Evolutionary conservation across 2,113 vertebrate species (phyloP).

Genomic region (Lathamus discolor): DNA sequence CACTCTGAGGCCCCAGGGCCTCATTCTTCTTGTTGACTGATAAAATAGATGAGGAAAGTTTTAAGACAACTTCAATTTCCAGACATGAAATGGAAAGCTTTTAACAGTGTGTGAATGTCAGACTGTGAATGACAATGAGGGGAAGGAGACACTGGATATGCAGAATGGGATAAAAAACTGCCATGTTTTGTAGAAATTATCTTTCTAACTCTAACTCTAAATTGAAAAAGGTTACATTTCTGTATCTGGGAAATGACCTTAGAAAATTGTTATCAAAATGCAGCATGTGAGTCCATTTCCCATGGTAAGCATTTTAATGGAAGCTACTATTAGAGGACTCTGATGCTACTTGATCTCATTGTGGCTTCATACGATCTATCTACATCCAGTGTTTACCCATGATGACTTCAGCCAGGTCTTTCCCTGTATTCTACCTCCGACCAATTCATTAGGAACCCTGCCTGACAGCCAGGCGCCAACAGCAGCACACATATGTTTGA

Average conservation of each 20-base stretch:
- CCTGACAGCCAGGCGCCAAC: not conserved
- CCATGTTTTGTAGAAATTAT: not conserved
- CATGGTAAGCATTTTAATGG: not conserved
- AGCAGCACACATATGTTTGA: accelerated
- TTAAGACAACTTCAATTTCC: not conserved
- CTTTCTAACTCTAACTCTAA: not conserved
- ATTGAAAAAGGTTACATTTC: not conserved
- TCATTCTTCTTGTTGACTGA: not conserved
- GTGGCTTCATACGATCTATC: not conserved
- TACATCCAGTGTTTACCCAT: not conserved
- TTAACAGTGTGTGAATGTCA: not conserved
- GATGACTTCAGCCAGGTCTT: not conserved
- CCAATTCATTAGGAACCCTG: not conserved
- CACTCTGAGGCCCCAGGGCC: not conserved
- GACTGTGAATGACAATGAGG: not conserved
- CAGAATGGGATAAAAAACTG: not conserved
- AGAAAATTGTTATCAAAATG: not conserved
- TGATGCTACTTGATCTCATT: not conserved
- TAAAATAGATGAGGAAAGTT: not conserved
- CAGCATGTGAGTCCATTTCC: not conserved
- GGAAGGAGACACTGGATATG: accelerated
- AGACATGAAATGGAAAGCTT: not conserved
- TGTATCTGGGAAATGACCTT: not conserved
- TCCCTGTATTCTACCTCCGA: not conserved
- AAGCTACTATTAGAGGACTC: not conserved